These are phyloP conservation scores for Phortica variegata DNA, from an alignment of 1,140 invertebrate species.

Conservation along the genomic window DNA sequence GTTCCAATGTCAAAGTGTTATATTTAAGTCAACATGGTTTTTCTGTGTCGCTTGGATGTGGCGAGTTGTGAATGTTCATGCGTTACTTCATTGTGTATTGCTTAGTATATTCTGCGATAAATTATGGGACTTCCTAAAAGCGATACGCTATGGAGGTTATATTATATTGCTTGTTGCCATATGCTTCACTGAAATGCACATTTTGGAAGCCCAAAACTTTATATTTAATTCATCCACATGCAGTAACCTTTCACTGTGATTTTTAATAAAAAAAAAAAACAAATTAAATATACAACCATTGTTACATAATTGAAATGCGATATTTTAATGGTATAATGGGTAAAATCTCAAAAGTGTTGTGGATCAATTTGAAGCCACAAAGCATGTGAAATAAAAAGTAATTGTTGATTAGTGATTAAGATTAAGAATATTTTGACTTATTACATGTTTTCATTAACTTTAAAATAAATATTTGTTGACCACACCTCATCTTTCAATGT, in stretches of 20 bases:
- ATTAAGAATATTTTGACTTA: too few relatives aligned
- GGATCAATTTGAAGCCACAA: too few relatives aligned
- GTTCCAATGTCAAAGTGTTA: conserved; percentile 60
- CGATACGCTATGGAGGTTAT: conserved; percentile 66
- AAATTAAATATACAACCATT: too few relatives aligned
- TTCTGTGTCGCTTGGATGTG: conserved; percentile 74
- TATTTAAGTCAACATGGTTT: conserved; percentile 66
- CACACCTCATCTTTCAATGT: too few relatives aligned
- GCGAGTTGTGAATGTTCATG: conserved; percentile 79
- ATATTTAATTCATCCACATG: conserved; percentile 57
- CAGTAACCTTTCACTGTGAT: conserved; percentile 55
- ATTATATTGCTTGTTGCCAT: conserved; percentile 61
- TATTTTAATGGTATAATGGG: too few relatives aligned
- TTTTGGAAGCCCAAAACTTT: conserved; percentile 61
- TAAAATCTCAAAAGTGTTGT: too few relatives aligned
- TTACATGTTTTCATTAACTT: too few relatives aligned
- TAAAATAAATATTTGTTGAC: too few relatives aligned
- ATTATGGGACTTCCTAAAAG: conserved; percentile 69
- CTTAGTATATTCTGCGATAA: conserved; percentile 80
- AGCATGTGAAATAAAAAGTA: too few relatives aligned
- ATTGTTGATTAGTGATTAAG: too few relatives aligned
- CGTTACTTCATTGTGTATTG: conserved; percentile 72
- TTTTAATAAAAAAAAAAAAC: too few relatives aligned
- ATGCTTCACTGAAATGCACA: conserved; percentile 64
- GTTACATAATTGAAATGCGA: too few relatives aligned